These are phyloP conservation scores for Conchocele bisecta DNA, from an alignment of 2,888 invertebrate genomes.

Conservation along the genomic window DNA sequence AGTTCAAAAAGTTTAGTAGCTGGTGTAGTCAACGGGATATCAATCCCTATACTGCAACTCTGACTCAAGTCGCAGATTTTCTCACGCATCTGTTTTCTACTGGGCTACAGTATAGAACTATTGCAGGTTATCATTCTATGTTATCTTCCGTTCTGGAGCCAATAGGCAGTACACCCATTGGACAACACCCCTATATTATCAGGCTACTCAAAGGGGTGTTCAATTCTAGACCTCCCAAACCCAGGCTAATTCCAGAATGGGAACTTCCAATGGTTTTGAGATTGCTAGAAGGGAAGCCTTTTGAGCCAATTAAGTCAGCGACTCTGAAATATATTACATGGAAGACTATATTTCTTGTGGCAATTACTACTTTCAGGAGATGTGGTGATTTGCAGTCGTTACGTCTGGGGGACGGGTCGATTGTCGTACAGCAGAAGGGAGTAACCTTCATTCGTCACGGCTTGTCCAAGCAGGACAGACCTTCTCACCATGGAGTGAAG, in stretches of 20 bases:
- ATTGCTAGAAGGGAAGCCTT: conserved; percentile 30
- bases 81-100: conserved; percentile 17
- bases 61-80: conserved; percentile 37
- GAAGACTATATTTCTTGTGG: conserved; percentile 36
- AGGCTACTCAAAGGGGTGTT: conserved; percentile 38
- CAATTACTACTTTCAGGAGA: conserved; percentile 35
- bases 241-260: conserved; percentile 39
- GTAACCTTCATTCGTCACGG: conserved; percentile 17
- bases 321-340: conserved; percentile 23
- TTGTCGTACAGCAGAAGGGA: conserved; percentile 28
- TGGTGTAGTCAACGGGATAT: conserved; percentile 41
- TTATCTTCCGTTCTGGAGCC: conserved; percentile 27
- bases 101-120: conserved; percentile 33
- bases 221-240: conserved; percentile 35
- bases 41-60: conserved; percentile 34
- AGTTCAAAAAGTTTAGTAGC: conserved; percentile 35
- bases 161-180: conserved; percentile 26
- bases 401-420: conserved; percentile 23
- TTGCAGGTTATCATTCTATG: conserved; percentile 43
- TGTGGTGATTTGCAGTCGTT: conserved; percentile 41
- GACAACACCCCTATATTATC: conserved; percentile 48
- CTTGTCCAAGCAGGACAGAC: conserved; percentile 36
- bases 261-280: conserved; percentile 34
- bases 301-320: conserved; percentile 37
- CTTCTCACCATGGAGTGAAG: conserved; percentile 7